Conservation (phyloP, 1,140 invertebrate species). For the Uloborus diversus region DNA sequence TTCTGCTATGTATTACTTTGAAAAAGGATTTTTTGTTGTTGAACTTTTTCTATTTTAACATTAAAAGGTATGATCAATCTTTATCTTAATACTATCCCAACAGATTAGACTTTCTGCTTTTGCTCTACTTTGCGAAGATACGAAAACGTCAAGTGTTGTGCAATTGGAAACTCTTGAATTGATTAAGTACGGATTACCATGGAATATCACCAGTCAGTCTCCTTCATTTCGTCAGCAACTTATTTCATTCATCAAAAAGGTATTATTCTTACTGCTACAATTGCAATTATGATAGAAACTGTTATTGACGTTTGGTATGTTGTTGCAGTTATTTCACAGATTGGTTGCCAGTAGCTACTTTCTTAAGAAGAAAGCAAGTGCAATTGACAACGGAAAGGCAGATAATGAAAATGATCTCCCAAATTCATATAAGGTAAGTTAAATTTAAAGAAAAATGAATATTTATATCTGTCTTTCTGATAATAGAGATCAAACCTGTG, state of each 20-base stretch:
- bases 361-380: constrained; percentile 54
- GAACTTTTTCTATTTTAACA: too few species aligned
- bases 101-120: constrained; percentile 71
- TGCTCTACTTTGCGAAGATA: constrained; percentile 77
- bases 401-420: too few species aligned
- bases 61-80: too few species aligned
- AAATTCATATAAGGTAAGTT: too few species aligned
- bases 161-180: constrained; percentile 73
- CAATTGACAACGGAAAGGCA: background rate
- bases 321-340: constrained; percentile 62
- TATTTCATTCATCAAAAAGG: constrained; percentile 67
- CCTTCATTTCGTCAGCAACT: constrained; percentile 70
- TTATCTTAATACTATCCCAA: too few species aligned
- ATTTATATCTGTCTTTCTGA: too few species aligned
- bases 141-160: constrained; percentile 77
- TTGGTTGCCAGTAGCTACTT: constrained; percentile 63
- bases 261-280: constrained; percentile 52
- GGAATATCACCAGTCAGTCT: constrained; percentile 78
- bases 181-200: constrained; percentile 74
- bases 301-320: constrained; percentile 12
- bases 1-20: too few species aligned
- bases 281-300: background rate
- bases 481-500: too few species aligned
- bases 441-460: too few species aligned
- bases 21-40: too few species aligned